Evolutionary conservation across 1,140 invertebrate species (phyloP), one percentile per base, ranked within the genome.

Genomic region (Neuroterus valhalla): DNA sequence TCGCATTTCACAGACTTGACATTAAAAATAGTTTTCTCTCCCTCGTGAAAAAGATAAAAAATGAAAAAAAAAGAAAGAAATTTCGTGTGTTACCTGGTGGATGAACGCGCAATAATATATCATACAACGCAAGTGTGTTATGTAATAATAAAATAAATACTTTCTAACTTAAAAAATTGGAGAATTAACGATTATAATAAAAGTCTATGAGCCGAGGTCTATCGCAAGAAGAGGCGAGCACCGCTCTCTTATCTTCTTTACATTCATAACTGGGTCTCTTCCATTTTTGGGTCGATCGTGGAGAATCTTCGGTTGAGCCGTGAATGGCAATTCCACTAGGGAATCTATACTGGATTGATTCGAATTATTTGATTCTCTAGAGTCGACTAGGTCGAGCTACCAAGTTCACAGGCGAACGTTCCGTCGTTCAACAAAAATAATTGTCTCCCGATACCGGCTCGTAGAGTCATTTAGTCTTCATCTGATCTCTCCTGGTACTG

Each of bases 91-190:
- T 62, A 62, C 8, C 12, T 52, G 21, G 19, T 23, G 31, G 55
- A 62, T 52, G 23, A 62, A 62, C 52, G 52, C 52, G 52, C 52
- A 23, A 62, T 10, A 62, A 62, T 62, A 62, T 62, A 62, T 62
- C 23, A 23, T 62, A 62, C 52, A 62, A 62, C 52, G 52, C 23
- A 62, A 62, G 26, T 55, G 19, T 52, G 23, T 23, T 80, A 80
- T 70, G 84, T 82, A 83, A 82, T 75, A 83, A 84, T 82, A 83
- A 85, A 88, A 88, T 87, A 88, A 87, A 87, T 88, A 88, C 44
- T 74, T 38, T 69, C 75, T 82, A 79, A 81, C 77, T 85, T 85
- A 82, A 80, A 84, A 80, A 83, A 82, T 76, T 55, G 52, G 71
- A 68, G 67, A 44, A 71, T 42, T 71, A 77, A 78, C 80, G 68